phyloP scores from a whole-genome alignment of 2,888 invertebrate species.

The Phasia obesa region DNA sequence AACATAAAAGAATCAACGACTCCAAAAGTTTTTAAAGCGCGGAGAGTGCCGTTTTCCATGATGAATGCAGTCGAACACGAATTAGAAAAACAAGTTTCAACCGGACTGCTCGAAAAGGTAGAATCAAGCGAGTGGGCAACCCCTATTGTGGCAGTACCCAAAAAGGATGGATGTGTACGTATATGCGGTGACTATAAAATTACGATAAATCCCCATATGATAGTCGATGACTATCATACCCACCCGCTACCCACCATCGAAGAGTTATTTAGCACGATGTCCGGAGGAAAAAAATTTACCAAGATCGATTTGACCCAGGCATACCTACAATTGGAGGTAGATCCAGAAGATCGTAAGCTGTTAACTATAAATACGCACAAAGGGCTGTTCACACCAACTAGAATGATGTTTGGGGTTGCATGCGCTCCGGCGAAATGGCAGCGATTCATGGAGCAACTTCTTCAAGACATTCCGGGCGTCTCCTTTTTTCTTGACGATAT shows the following conservation, averaged over 20 bases:
- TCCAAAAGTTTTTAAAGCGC: not conserved
- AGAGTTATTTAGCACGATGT: slow-evolving; percentile 27
- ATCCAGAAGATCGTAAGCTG: slow-evolving; percentile 73
- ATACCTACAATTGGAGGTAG: slow-evolving; percentile 77
- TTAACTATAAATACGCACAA: slow-evolving; percentile 76
- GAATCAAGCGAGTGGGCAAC: slow-evolving; percentile 75
- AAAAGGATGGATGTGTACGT: slow-evolving; percentile 72
- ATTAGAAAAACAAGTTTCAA: slow-evolving; percentile 7
- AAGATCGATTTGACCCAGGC: slow-evolving; percentile 75
- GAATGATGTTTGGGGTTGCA: slow-evolving; percentile 76
- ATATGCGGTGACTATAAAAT: slow-evolving; percentile 50
- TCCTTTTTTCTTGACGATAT: slow-evolving; percentile 71
- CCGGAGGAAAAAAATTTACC: not conserved
- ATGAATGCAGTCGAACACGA: not conserved
- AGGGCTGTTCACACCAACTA: slow-evolving; percentile 72
- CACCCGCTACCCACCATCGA: slow-evolving; percentile 71
- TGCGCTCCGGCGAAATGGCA: slow-evolving; percentile 77
- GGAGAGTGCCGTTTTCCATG: slow-evolving; percentile 8
- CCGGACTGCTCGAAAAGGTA: slow-evolving; percentile 50
- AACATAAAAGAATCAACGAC: not conserved
- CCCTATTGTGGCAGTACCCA: slow-evolving; percentile 75
- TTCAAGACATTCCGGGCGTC: slow-evolving; percentile 73
- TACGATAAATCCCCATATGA: not conserved
- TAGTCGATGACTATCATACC: not conserved
- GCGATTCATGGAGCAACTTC: slow-evolving; percentile 74